phyloP scores from a whole-genome alignment of 2,888 invertebrate species.

The Notodonta ziczac region DNA sequence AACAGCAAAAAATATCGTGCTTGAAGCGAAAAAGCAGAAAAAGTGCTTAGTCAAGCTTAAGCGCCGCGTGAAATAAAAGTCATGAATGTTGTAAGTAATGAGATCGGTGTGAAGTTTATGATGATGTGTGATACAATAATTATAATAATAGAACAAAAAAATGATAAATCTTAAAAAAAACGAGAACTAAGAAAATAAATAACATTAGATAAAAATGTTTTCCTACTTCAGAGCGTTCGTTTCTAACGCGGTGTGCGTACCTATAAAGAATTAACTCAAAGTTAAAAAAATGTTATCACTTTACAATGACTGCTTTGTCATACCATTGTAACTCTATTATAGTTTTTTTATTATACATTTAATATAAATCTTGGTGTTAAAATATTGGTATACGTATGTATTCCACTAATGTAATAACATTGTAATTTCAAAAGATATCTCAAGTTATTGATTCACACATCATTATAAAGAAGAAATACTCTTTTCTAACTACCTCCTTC shows the following conservation, averaged over 20 bases:
- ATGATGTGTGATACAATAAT: conserved; percentile 38
- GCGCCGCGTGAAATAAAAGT: background rate
- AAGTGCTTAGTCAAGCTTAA: background rate
- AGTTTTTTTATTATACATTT: no score
- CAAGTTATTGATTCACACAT: background rate
- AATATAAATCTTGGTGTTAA: no score
- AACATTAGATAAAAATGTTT: no score
- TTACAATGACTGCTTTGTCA: no score
- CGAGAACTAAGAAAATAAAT: background rate
- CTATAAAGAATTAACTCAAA: no score
- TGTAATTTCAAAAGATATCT: background rate
- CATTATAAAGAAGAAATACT: conserved; percentile 6
- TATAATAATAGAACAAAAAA: conserved; percentile 11
- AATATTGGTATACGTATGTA: no score
- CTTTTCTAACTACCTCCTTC: conserved; percentile 77
- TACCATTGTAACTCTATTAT: no score
- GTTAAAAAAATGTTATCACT: no score
- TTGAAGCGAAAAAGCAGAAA: conserved; percentile 17
- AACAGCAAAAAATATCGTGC: conserved; percentile 27
- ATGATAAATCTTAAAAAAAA: background rate
- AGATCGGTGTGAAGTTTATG: conserved; percentile 29
- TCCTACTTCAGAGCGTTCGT: no score
- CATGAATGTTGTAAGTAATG: conserved; percentile 8
- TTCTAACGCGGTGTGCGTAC: no score
- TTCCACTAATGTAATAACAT: no score